Percentiles rank a stretch among this genome's conserved stretches.
Evolutionary conservation across 2,797 vertebrate species (phyloP).

Genomic region (Balearica regulorum): DNA sequence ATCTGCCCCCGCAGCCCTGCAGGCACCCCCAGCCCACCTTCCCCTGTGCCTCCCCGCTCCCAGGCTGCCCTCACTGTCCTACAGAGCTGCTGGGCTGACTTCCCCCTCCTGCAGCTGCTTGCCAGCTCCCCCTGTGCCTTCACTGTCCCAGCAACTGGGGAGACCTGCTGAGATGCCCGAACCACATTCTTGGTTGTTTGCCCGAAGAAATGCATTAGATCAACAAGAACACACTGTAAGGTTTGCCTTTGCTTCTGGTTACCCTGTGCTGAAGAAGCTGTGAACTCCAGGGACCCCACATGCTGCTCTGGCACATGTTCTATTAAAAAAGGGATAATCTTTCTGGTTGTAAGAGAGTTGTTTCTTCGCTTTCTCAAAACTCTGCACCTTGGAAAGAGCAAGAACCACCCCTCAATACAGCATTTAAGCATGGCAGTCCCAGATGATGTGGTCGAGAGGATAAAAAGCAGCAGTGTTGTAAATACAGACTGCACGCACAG

Average conservation of each 20-base stretch:
- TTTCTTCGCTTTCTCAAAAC: not conserved
- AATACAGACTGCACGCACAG: not conserved
- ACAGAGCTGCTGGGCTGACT: accelerated
- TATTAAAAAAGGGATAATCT: not conserved
- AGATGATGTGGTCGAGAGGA: accelerated
- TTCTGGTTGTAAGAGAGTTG: not conserved
- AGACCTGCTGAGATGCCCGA: accelerated
- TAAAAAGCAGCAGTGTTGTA: not conserved
- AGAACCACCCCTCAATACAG: not conserved
- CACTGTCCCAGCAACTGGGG: not conserved
- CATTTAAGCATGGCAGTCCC: not conserved
- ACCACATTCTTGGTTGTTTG: not conserved
- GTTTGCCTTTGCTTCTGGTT: not conserved
- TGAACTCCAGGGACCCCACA: not conserved
- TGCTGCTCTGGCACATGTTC: not conserved
- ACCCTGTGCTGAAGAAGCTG: not conserved
- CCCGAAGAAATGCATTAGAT: not conserved
- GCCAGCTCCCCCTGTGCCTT: not conserved
- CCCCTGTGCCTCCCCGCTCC: accelerated
- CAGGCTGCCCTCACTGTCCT: not conserved
- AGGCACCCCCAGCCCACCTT: not conserved
- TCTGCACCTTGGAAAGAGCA: not conserved
- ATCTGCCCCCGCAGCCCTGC: not conserved
- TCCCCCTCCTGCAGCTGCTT: not conserved
- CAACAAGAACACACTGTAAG: not conserved